Conservation (phyloP, 2,888 invertebrate species). For the Acanthosepion esculentum region DNA sequence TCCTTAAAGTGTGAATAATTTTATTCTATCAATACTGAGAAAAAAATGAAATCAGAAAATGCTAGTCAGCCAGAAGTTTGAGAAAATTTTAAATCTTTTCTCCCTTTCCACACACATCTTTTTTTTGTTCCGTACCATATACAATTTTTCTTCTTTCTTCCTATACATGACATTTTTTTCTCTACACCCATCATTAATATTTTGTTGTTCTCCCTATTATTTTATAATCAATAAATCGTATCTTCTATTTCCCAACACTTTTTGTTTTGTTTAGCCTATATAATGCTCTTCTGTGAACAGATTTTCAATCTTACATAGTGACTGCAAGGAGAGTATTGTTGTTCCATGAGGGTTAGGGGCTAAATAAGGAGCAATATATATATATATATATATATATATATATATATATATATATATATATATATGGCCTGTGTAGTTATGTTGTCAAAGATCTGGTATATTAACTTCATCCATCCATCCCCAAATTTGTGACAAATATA, state of each 20-base stretch:
- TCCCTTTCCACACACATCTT: not conserved
- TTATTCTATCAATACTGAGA: not conserved
- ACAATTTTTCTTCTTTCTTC: not conserved
- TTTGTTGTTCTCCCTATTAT: not conserved
- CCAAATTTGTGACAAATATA: not conserved
- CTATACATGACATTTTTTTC: not conserved
- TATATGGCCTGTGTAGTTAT: not conserved
- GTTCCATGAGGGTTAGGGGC: conserved; percentile 24
- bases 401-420: not conserved
- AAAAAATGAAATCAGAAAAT: not conserved
- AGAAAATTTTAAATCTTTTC: not conserved
- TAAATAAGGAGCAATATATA: not conserved
- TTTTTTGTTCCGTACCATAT: not conserved
- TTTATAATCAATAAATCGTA: not conserved
- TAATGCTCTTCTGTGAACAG: not conserved
- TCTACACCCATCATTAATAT: not conserved
- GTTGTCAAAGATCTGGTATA: not conserved
- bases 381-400: not conserved
- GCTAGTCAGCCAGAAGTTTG: not conserved
- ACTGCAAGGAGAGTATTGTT: not conserved
- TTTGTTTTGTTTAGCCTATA: not conserved
- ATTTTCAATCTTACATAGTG: not conserved
- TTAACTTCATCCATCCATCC: not conserved
- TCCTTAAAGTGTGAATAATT: not conserved
- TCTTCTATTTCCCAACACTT: not conserved